Percentiles rank a stretch among this genome's conserved stretches.
Conservation (phyloP, 92 coral and sea anemone genomes). For the Palythoa caribaeorum region DNA sequence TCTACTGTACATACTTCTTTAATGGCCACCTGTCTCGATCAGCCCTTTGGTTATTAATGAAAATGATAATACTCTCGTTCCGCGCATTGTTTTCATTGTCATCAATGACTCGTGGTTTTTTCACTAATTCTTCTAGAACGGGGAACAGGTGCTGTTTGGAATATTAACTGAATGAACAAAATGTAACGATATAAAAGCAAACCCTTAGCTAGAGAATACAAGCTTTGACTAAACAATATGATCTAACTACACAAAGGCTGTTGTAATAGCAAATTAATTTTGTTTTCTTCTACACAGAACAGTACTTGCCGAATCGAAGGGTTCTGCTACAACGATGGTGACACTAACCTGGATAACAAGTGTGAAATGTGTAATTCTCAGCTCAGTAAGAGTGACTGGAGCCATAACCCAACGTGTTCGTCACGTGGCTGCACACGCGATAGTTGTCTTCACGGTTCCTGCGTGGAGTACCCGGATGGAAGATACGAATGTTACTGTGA, state of each 20-base stretch:
- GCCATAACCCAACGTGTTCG: slow-evolving; percentile 57
- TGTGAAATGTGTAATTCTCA: slow-evolving; percentile 76
- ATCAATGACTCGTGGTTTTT: too few relatives aligned
- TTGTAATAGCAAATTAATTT: background rate
- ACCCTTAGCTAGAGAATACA: too few relatives aligned
- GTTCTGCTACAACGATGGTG: slow-evolving; percentile 75
- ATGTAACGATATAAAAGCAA: too few relatives aligned
- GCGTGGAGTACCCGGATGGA: slow-evolving; percentile 61
- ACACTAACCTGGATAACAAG: slow-evolving; percentile 52
- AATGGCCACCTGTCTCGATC: too few relatives aligned
- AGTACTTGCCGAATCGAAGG: slow-evolving; percentile 82
- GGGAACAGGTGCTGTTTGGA: too few relatives aligned
- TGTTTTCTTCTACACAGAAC: slow-evolving; percentile 56
- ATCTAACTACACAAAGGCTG: background rate
- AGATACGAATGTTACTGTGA: slow-evolving; percentile 74
- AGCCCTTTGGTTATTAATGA: too few relatives aligned
- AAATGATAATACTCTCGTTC: too few relatives aligned
- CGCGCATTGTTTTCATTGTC: too few relatives aligned
- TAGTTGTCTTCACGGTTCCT: slow-evolving; percentile 78
- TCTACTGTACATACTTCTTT: too few relatives aligned
- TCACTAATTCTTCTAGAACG: too few relatives aligned
- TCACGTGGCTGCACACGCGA: slow-evolving; percentile 65
- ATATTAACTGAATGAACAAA: too few relatives aligned
- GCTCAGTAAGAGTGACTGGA: slow-evolving; percentile 68
- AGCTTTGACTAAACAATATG: too few relatives aligned